phyloP scores from a whole-genome alignment of 2,888 invertebrate species.

The Lycaena phlaeas region DNA sequence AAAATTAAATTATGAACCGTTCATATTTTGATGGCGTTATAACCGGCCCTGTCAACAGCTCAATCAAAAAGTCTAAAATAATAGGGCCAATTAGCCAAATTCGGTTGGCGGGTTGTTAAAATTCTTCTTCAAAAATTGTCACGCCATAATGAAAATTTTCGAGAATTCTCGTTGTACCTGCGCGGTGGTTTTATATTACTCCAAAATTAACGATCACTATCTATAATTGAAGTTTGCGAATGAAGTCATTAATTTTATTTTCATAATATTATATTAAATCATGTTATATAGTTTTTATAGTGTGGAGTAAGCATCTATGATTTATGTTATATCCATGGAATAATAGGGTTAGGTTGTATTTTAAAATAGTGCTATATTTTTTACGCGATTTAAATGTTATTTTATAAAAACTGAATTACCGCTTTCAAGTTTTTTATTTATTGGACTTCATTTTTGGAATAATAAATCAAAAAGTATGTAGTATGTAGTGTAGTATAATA shows the following conservation, averaged over 20 bases:
- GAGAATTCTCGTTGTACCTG: conserved; percentile 22
- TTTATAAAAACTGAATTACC: too few relatives aligned
- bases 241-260: conserved; percentile 25
- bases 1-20: conserved; percentile 6
- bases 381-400: too few relatives aligned
- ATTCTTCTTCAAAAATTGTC: conserved; percentile 27
- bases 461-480: too few relatives aligned
- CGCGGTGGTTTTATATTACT: conserved; percentile 24
- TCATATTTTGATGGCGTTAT: conserved; percentile 16
- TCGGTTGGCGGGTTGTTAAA: conserved; percentile 26
- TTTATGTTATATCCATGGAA: too few relatives aligned
- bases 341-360: too few relatives aligned
- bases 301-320: too few relatives aligned
- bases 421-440: too few relatives aligned
- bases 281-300: too few relatives aligned
- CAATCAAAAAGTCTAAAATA: conserved; percentile 30
- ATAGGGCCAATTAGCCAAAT: conserved; percentile 40
- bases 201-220: conserved; percentile 46
- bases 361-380: too few relatives aligned
- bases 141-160: conserved; percentile 28
- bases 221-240: conserved; percentile 39
- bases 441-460: too few relatives aligned
- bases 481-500: too few relatives aligned
- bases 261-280: too few relatives aligned
- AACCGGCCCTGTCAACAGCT: conserved; percentile 25